These are phyloP conservation scores for Egretta garzetta DNA, from an alignment of 2,113 vertebrate species.

Conservation along the genomic window DNA sequence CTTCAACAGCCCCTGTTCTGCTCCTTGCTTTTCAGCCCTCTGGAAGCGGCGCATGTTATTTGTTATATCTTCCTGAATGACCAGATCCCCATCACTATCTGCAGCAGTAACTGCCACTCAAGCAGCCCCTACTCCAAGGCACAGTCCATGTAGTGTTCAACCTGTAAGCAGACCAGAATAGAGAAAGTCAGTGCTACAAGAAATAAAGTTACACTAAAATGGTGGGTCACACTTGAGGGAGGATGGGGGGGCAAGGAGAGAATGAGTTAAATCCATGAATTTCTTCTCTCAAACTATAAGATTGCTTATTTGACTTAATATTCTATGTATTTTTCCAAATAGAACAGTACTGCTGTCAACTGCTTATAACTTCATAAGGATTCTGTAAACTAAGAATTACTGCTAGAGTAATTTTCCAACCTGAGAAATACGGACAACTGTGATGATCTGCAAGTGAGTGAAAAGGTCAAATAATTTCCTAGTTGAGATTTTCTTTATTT, in stretches of 20 bases:
- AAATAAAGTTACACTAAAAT: background rate
- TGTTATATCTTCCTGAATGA: background rate
- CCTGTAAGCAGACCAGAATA: background rate
- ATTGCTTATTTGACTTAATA: background rate
- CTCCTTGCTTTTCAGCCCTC: background rate
- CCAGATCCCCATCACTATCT: background rate
- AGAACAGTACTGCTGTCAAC: background rate
- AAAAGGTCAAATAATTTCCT: background rate
- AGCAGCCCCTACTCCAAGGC: background rate
- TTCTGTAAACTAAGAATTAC: background rate
- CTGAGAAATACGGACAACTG: background rate
- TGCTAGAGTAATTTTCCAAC: background rate
- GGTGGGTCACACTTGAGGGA: background rate
- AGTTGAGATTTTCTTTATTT: slow-evolving; percentile 7
- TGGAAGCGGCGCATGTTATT: background rate
- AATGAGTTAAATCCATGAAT: background rate
- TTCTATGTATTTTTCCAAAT: background rate
- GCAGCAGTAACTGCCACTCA: background rate
- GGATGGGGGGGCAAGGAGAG: background rate
- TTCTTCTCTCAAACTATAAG: background rate
- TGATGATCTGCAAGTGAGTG: background rate
- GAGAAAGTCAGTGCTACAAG: background rate
- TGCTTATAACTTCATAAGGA: background rate
- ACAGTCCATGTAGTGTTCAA: background rate
- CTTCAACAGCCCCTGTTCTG: background rate